A percentile compares a stretch with the other conserved stretches of the same genome.
Evolutionary conservation across 1,140 invertebrate genomes (phyloP).

Genomic region (Zaprionus capensis): DNA sequence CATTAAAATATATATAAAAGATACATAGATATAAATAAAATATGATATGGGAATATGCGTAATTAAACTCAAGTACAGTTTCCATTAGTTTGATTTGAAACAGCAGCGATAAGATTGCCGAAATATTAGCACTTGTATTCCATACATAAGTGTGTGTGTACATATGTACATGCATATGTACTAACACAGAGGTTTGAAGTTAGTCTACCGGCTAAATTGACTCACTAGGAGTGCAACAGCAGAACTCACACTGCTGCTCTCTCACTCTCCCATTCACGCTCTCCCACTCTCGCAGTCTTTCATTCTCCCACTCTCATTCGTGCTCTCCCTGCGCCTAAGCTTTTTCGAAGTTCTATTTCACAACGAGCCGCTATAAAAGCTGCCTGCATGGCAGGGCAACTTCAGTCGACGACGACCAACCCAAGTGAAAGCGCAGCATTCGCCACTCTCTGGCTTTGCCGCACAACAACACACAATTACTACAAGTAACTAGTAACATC

Average conservation of each 20-base stretch:
- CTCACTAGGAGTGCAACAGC: neutral
- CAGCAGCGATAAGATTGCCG: neutral
- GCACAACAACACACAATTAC: slow-evolving; percentile 1
- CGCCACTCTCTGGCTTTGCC: slow-evolving; percentile 62
- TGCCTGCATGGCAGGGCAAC: neutral
- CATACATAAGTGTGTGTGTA: neutral
- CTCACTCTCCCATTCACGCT: neutral
- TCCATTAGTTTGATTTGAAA: no score
- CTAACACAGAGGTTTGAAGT: neutral
- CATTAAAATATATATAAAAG: no score
- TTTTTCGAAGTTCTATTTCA: slow-evolving; percentile 72
- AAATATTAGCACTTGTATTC: neutral
- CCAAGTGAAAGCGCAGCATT: slow-evolving; percentile 52
- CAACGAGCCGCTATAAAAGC: slow-evolving; percentile 61
- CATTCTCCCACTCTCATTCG: neutral
- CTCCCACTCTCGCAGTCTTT: neutral
- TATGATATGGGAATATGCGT: no score
- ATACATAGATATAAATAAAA: no score
- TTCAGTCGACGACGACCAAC: slow-evolving; percentile 57
- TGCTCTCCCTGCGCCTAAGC: slow-evolving; percentile 18
- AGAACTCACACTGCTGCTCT: no score
- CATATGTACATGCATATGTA: neutral
- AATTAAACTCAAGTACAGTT: neutral
- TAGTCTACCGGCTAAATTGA: neutral
- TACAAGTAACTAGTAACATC: slow-evolving; percentile 9